Evolutionary conservation across 2,888 invertebrate species (phyloP).

Genomic region (Megalurothrips usitatus): DNA sequence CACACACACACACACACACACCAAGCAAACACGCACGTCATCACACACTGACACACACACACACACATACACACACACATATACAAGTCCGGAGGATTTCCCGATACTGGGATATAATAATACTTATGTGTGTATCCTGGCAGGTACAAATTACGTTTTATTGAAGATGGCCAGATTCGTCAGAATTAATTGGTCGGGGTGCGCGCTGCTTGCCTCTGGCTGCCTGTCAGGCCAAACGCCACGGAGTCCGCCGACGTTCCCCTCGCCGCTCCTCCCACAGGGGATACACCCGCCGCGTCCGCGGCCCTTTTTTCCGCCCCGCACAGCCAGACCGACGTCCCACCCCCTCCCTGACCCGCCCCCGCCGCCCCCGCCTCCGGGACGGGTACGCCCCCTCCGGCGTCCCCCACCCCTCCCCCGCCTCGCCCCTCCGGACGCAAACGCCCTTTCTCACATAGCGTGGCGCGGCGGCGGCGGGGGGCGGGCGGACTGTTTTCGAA

Average conservation of each 20-base stretch:
- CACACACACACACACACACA: too few relatives aligned
- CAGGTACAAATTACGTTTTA: conserved; percentile 25
- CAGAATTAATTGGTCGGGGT: conserved; percentile 9
- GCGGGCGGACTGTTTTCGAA: not conserved
- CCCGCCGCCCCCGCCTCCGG: not conserved
- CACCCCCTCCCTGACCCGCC: not conserved
- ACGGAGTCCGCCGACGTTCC: not conserved
- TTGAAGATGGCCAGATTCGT: conserved; percentile 24
- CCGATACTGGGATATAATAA: conserved; percentile 19
- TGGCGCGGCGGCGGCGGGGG: not conserved
- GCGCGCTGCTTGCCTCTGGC: not conserved
- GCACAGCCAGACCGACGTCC: not conserved
- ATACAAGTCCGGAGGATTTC: not conserved
- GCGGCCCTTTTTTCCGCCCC: not conserved
- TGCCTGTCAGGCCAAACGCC: not conserved
- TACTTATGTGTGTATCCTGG: not conserved
- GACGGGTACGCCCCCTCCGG: not conserved
- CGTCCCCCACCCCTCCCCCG: not conserved
- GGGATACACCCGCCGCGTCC: not conserved
- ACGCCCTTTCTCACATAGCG: not conserved
- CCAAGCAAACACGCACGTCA: too few relatives aligned
- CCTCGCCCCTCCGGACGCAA: not conserved
- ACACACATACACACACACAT: too few relatives aligned
- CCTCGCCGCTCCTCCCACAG: not conserved
- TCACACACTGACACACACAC: too few relatives aligned